phyloP scores from a whole-genome alignment of 1,140 invertebrate species.

The Thalassaphorura encarpata region DNA sequence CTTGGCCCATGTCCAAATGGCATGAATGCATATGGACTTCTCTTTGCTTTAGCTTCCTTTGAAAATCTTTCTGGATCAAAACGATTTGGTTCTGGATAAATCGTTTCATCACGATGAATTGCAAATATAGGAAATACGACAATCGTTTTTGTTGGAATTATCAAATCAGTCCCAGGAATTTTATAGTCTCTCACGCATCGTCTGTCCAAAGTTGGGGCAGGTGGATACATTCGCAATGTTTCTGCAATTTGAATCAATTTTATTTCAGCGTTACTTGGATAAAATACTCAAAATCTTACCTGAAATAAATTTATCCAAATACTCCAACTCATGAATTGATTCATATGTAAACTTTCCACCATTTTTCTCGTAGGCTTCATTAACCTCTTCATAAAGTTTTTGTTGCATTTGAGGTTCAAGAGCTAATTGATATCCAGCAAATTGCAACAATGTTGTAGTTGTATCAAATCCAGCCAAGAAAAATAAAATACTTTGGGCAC shows the following conservation, averaged over 20 bases:
- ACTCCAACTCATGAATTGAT: slow-evolving; percentile 48
- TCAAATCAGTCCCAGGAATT: slow-evolving; percentile 38
- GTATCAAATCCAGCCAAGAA: slow-evolving; percentile 36
- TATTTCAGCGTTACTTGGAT: background rate
- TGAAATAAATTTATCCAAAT: slow-evolving; percentile 50
- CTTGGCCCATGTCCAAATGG: slow-evolving; percentile 49
- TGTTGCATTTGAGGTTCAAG: slow-evolving; percentile 40
- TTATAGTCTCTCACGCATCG: slow-evolving; percentile 40
- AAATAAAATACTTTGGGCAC: slow-evolving; percentile 21
- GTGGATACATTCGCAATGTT: slow-evolving; percentile 12
- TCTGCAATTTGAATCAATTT: slow-evolving; percentile 5
- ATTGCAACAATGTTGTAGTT: slow-evolving; percentile 14
- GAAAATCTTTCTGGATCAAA: slow-evolving; percentile 48
- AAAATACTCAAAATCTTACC: slow-evolving; percentile 37
- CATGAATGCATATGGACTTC: slow-evolving; percentile 42
- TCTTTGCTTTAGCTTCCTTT: slow-evolving; percentile 37
- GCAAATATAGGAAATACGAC: slow-evolving; percentile 37
- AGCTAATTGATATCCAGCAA: slow-evolving; percentile 29
- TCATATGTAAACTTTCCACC: slow-evolving; percentile 45
- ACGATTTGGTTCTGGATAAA: slow-evolving; percentile 46
- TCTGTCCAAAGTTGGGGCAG: slow-evolving; percentile 36
- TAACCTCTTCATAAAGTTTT: slow-evolving; percentile 38
- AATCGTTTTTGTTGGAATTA: slow-evolving; percentile 34
- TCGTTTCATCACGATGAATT: slow-evolving; percentile 42
- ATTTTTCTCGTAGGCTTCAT: slow-evolving; percentile 28